phyloP scores from a whole-genome alignment of 2,797 vertebrate species.

The Cercopithecus neglectus region DNA sequence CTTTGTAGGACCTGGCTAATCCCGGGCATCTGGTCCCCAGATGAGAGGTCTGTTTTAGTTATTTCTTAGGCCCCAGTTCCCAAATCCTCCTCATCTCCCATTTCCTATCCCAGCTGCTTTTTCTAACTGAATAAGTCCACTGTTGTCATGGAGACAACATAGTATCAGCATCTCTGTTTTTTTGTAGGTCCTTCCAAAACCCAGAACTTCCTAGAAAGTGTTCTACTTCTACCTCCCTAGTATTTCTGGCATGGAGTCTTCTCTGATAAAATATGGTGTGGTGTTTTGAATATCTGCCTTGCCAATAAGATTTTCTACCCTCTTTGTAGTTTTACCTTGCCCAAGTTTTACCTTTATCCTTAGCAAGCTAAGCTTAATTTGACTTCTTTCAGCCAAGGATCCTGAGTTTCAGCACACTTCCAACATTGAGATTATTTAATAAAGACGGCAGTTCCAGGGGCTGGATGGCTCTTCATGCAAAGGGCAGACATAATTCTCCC shows the following conservation, averaged over 20 bases:
- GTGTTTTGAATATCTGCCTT: not conserved
- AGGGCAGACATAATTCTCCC: not conserved
- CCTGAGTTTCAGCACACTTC: not conserved
- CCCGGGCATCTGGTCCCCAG: conserved; percentile 44
- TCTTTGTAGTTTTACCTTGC: not conserved
- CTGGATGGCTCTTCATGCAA: not conserved
- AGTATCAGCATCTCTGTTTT: conserved; percentile 72
- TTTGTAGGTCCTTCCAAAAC: conserved; percentile 69
- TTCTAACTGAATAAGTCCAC: conserved; percentile 77
- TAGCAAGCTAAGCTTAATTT: not conserved
- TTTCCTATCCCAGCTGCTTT: conserved; percentile 63
- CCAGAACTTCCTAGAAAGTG: conserved; percentile 18
- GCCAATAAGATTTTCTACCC: not conserved
- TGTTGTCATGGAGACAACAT: conserved; percentile 81
- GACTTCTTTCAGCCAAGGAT: not conserved
- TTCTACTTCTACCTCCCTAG: not conserved
- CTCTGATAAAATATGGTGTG: not conserved
- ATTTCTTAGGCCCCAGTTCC: conserved; percentile 45
- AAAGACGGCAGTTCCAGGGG: not conserved
- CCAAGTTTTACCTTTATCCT: not conserved
- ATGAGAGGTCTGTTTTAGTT: conserved; percentile 29
- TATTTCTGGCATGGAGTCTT: not conserved
- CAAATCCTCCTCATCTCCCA: conserved; percentile 44
- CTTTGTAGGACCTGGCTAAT: conserved; percentile 28
- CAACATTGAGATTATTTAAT: not conserved